These are phyloP conservation scores for Apostichopus leukothele DNA, from an alignment of 53 echinoderm and acorn worm species.

Conservation along the genomic window DNA sequence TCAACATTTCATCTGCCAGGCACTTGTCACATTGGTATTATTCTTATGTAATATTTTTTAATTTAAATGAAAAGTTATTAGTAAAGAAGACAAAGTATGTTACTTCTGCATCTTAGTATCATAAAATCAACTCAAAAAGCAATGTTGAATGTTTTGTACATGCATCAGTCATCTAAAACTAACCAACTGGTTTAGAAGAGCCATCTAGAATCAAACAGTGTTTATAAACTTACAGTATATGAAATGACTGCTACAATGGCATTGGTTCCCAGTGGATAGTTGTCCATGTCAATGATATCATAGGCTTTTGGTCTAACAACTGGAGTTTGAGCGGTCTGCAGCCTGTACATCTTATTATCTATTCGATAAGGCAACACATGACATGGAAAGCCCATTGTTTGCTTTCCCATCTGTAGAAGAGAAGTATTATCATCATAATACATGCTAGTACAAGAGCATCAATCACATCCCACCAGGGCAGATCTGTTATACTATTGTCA, in stretches of 20 bases:
- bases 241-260: constrained; percentile 94
- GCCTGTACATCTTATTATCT: constrained; percentile 94
- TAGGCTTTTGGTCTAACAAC: constrained; percentile 77
- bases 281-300: constrained; percentile 68
- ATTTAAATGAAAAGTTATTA: too few species aligned
- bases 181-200: too few species aligned
- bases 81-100: too few species aligned
- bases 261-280: constrained; percentile 89
- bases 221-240: constrained; percentile 76
- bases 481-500: background rate
- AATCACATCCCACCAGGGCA: background rate
- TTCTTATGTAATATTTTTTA: too few species aligned
- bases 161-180: too few species aligned
- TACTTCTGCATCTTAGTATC: too few species aligned
- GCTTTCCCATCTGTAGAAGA: constrained; percentile 92
- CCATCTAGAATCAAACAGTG: too few species aligned
- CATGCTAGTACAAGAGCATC: background rate
- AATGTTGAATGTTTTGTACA: background rate
- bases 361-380: constrained; percentile 71
- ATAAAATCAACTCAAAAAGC: too few species aligned
- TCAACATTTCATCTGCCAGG: too few species aligned
- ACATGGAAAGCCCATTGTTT: constrained; percentile 91
- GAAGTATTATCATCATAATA: background rate
- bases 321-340: constrained; percentile 84
- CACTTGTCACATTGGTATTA: too few species aligned